These are phyloP conservation scores for Gila orcuttii DNA, from an alignment of 2,113 vertebrate species.

Conservation along the genomic window DNA sequence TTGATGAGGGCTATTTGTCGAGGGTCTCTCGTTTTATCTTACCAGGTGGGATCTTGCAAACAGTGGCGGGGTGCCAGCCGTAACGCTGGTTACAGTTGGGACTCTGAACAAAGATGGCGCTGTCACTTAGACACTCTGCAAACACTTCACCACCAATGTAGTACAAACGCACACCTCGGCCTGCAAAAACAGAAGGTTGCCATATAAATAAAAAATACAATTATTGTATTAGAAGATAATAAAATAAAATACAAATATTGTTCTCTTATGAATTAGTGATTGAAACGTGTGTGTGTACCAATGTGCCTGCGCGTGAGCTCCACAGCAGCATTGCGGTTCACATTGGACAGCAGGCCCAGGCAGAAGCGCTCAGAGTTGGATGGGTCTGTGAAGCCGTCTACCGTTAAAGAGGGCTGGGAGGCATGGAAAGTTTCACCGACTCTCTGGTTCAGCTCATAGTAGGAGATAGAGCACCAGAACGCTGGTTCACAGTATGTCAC, in stretches of 20 bases:
- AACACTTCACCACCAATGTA: conserved; percentile 99
- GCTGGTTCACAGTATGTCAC: conserved; percentile 98
- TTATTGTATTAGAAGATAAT: no score
- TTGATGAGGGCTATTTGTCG: not conserved
- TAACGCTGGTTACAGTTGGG: conserved; percentile 99
- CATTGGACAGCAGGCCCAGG: conserved; percentile 93
- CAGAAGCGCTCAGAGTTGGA: conserved; percentile 99
- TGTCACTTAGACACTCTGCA: conserved; percentile 98
- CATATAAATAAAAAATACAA: not conserved
- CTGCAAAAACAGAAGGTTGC: conserved; percentile 68
- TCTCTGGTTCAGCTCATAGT: conserved; percentile 98
- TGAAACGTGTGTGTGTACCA: conserved; percentile 71
- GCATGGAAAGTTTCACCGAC: conserved; percentile 99
- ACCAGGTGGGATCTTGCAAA: conserved; percentile 99
- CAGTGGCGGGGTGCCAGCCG: conserved; percentile 96
- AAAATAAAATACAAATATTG: not conserved
- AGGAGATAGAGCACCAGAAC: conserved; percentile 99
- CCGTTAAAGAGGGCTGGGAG: conserved; percentile 96
- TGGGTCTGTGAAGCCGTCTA: conserved; percentile 97
- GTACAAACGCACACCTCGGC: conserved; percentile 93
- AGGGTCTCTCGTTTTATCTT: conserved; percentile 42
- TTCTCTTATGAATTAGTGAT: not conserved
- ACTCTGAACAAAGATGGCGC: conserved; percentile 98
- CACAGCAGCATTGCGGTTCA: conserved; percentile 94
- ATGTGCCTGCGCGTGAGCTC: conserved; percentile 94